Percentiles rank a stretch among this genome's conserved stretches.
phyloP scores from a whole-genome alignment of 37 sponge, comb jelly and placozoan species.

The Ephydatia muelleri region DNA sequence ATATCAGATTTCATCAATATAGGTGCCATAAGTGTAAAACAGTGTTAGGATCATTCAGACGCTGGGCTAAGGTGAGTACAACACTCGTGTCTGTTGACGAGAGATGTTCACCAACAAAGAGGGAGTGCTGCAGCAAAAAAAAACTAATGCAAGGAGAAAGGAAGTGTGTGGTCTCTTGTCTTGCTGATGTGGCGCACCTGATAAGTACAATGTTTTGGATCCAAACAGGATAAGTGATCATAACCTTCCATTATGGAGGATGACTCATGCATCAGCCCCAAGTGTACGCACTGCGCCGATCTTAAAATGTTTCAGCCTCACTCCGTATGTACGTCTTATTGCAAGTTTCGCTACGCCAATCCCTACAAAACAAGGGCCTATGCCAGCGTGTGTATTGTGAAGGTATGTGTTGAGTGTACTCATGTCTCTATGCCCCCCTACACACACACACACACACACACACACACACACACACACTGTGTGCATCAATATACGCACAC shows the following conservation, averaged over 20 bases:
- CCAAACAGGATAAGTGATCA: slow-evolving; percentile 38
- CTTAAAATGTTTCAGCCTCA: background rate
- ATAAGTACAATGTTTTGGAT: too few relatives aligned
- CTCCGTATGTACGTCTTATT: background rate
- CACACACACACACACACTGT: background rate
- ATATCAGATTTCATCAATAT: background rate
- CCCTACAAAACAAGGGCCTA: background rate
- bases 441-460: background rate
- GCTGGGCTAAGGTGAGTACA: background rate
- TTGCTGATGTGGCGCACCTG: too few relatives aligned
- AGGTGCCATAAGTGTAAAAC: too few relatives aligned
- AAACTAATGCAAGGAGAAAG: too few relatives aligned
- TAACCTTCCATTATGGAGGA: slow-evolving; percentile 57
- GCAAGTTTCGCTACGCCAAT: background rate
- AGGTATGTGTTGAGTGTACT: slow-evolving; percentile 1
- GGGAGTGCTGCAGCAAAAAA: too few relatives aligned
- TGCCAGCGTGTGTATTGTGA: background rate
- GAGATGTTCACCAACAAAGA: too few relatives aligned
- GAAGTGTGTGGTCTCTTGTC: too few relatives aligned
- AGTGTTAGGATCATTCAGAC: background rate
- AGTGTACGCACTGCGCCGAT: background rate
- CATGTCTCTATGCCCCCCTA: background rate
- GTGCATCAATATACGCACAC: background rate
- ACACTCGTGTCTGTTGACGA: too few relatives aligned
- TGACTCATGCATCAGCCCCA: slow-evolving; percentile 16